Evolutionary conservation across 2,888 invertebrate species (phyloP).

Genomic region (Argyresthia goedartella): DNA sequence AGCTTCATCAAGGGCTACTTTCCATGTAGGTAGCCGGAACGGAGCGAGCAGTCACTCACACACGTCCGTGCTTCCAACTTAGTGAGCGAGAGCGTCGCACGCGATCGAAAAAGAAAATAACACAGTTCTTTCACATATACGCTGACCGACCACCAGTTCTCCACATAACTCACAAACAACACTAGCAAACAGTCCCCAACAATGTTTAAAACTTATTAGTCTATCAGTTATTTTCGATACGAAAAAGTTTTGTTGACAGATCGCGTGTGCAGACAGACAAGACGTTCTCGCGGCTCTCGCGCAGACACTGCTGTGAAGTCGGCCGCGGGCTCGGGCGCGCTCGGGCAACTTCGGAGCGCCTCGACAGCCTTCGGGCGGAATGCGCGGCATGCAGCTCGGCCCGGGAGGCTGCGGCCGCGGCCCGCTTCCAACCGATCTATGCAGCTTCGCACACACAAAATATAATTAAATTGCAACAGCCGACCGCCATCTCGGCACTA

Average conservation of each 20-base stretch:
- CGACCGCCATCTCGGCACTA: slow-evolving; percentile 53
- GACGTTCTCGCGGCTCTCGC: slow-evolving; percentile 68
- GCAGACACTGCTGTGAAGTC: slow-evolving; percentile 67
- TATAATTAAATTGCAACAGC: slow-evolving; percentile 67
- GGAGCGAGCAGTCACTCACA: slow-evolving; percentile 66
- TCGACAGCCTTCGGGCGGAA: slow-evolving; percentile 49
- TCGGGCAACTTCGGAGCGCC: slow-evolving; percentile 40
- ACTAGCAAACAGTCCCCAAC: slow-evolving; percentile 43
- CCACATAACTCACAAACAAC: slow-evolving; percentile 40
- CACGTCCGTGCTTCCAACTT: slow-evolving; percentile 42
- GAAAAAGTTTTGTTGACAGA: slow-evolving; percentile 65
- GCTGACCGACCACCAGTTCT: slow-evolving; percentile 38
- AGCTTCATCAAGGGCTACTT: slow-evolving; percentile 54
- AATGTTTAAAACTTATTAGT: slow-evolving; percentile 48
- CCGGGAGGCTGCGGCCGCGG: slow-evolving; percentile 33
- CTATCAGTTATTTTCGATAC: slow-evolving; percentile 47
- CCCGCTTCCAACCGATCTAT: slow-evolving; percentile 36
- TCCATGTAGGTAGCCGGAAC: slow-evolving; percentile 55
- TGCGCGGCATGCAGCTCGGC: slow-evolving; percentile 49
- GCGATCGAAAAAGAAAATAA: slow-evolving; percentile 65
- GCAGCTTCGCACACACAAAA: slow-evolving; percentile 38
- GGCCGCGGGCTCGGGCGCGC: slow-evolving; percentile 41
- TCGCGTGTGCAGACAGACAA: slow-evolving; percentile 42
- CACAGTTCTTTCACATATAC: slow-evolving; percentile 60
- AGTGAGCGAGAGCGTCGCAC: slow-evolving; percentile 55